A percentile compares a stretch with the other conserved stretches of the same genome.
Evolutionary conservation across 2,888 invertebrate genomes (phyloP).

Genomic region (Phortica okadai): DNA sequence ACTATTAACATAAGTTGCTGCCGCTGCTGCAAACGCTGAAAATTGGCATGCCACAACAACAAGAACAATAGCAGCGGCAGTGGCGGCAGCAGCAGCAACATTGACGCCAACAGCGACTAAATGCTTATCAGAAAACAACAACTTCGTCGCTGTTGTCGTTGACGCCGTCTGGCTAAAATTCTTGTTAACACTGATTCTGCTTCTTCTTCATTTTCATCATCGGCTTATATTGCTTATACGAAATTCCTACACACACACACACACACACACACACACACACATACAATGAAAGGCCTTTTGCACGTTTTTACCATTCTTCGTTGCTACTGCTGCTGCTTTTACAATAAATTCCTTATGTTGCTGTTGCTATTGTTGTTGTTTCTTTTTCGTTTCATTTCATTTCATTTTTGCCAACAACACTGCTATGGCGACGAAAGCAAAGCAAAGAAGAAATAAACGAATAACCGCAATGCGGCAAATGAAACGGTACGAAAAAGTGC

Average conservation of each 20-base stretch:
- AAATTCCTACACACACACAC: constrained; percentile 24
- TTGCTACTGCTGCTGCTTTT: constrained; percentile 44
- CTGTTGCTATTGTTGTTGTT: constrained; percentile 11
- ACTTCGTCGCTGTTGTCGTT: background rate
- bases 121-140: constrained; percentile 23
- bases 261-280: constrained; percentile 16
- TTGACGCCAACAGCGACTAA: background rate
- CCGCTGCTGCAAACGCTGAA: background rate
- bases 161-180: constrained; percentile 8
- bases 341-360: constrained; percentile 61
- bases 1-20: background rate
- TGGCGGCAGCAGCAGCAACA: background rate
- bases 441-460: constrained; percentile 65
- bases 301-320: constrained; percentile 20
- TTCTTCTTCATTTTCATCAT: background rate
- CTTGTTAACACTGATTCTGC: constrained; percentile 5
- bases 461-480: constrained; percentile 78
- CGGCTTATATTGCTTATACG: background rate
- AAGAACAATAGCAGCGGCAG: background rate
- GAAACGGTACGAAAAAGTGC: constrained; percentile 69
- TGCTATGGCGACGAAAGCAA: constrained; percentile 43
- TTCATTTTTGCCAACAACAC: constrained; percentile 41
- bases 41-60: constrained; percentile 13
- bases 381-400: constrained; percentile 20
- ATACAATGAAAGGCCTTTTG: constrained; percentile 35